Conservation (phyloP, 2,113 vertebrate genomes). For the Pangasianodon gigas region DNA sequence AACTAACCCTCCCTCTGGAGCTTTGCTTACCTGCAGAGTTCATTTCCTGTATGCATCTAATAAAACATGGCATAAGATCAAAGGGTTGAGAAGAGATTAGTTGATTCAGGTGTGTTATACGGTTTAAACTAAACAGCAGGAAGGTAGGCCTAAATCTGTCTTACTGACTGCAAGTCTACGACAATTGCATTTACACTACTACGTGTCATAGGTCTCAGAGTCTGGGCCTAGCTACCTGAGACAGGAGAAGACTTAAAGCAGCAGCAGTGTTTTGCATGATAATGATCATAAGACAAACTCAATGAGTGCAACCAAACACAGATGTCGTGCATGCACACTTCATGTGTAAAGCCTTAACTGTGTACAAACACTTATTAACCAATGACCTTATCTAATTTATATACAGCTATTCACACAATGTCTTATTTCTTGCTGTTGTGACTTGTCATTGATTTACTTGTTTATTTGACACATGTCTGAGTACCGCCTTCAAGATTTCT, state of each 20-base stretch:
- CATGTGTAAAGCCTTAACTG: slow-evolving; percentile 56
- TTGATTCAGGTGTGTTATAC: background rate
- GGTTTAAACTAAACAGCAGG: background rate
- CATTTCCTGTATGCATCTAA: slow-evolving; percentile 9
- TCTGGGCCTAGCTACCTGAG: slow-evolving; percentile 5
- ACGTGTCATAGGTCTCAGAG: slow-evolving; percentile 32
- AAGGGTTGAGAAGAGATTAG: background rate
- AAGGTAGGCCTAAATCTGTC: background rate
- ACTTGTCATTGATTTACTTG: slow-evolving; percentile 26
- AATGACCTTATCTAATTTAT: slow-evolving; percentile 61
- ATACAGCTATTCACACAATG: slow-evolving; percentile 53
- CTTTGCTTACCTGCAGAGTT: background rate
- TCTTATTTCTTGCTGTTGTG: slow-evolving; percentile 59
- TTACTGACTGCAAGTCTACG: slow-evolving; percentile 42
- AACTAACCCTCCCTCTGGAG: background rate
- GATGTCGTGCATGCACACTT: slow-evolving; percentile 61
- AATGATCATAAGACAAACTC: slow-evolving; percentile 65
- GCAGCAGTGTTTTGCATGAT: slow-evolving; percentile 62
- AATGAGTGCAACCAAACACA: slow-evolving; percentile 66
- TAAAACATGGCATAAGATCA: background rate
- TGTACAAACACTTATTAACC: slow-evolving; percentile 60
- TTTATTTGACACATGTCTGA: slow-evolving; percentile 35
- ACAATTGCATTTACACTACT: slow-evolving; percentile 52
- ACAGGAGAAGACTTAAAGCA: slow-evolving; percentile 8
- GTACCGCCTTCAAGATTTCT: slow-evolving; percentile 26